Evolutionary conservation across 2,113 vertebrate species (phyloP).

Genomic region (Panurus biarmicus): DNA sequence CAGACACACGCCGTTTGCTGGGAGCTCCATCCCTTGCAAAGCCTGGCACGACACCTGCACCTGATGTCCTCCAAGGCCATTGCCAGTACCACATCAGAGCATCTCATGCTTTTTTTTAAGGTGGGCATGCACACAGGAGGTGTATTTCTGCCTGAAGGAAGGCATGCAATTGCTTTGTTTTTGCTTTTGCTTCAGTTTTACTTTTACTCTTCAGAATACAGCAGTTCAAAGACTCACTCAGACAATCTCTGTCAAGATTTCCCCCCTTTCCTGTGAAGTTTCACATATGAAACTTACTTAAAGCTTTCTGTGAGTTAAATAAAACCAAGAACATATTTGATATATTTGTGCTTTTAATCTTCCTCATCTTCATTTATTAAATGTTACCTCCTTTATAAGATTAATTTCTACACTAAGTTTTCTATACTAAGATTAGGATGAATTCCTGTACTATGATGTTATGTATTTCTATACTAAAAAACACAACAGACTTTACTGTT

Average conservation of each 20-base stretch:
- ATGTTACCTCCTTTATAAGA: background rate
- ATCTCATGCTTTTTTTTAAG: rapidly evolving
- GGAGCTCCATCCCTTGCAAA: rapidly evolving
- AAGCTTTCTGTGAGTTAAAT: conserved; percentile 2
- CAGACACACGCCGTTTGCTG: rapidly evolving
- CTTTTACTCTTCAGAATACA: background rate
- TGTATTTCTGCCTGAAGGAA: background rate
- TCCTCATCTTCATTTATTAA: background rate
- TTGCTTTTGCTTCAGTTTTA: background rate
- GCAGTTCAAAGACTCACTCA: background rate
- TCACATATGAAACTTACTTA: background rate
- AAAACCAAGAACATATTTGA: background rate
- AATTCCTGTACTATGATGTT: background rate
- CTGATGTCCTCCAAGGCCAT: background rate
- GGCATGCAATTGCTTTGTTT: background rate
- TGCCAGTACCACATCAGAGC: rapidly evolving
- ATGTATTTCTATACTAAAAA: background rate
- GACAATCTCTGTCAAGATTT: background rate
- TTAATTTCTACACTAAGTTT: background rate
- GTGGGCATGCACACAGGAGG: too few relatives aligned
- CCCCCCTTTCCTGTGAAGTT: background rate
- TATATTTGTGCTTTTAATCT: background rate
- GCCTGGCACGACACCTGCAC: background rate
- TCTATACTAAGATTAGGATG: background rate
- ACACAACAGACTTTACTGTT: background rate